These are phyloP conservation scores for Chaetodon trifasciatus DNA, from an alignment of 2,797 vertebrate genomes.

Conservation along the genomic window DNA sequence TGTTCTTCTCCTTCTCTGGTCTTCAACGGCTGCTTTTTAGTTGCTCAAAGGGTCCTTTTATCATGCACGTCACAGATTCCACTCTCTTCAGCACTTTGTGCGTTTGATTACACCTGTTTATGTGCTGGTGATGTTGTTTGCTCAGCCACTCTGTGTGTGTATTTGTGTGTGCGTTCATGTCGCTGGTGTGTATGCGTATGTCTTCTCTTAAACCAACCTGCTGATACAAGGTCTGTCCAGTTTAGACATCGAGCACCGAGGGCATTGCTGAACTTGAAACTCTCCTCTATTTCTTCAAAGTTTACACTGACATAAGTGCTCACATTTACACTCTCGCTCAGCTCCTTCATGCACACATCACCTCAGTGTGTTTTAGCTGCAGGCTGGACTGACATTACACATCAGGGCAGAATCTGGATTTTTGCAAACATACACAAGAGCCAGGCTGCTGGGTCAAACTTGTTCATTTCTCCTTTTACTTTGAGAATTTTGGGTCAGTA, in stretches of 20 bases:
- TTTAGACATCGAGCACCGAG: slow-evolving; percentile 50
- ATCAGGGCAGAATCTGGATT: slow-evolving; percentile 19
- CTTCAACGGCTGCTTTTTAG: slow-evolving; percentile 58
- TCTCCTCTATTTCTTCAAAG: slow-evolving; percentile 56
- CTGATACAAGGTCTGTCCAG: slow-evolving; percentile 78
- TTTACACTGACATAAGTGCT: slow-evolving; percentile 66
- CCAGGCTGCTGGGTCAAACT: slow-evolving; percentile 17
- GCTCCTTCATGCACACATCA: slow-evolving; percentile 26
- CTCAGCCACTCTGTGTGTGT: slow-evolving; percentile 67
- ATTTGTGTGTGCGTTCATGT: slow-evolving; percentile 45
- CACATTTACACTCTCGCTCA: slow-evolving; percentile 48
- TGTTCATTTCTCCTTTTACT: not conserved
- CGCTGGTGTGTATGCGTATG: slow-evolving; percentile 49
- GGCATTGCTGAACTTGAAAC: slow-evolving; percentile 63
- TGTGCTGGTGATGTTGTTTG: slow-evolving; percentile 78
- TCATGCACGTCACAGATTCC: slow-evolving; percentile 78
- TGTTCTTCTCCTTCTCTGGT: slow-evolving; percentile 66
- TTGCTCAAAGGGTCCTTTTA: slow-evolving; percentile 78
- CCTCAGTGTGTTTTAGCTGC: slow-evolving; percentile 50
- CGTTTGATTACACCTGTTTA: slow-evolving; percentile 83
- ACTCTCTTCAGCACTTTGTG: slow-evolving; percentile 80
- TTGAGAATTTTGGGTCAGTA: not conserved
- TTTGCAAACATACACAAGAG: slow-evolving; percentile 33
- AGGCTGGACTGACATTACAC: slow-evolving; percentile 31
- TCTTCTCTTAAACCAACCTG: slow-evolving; percentile 78